A percentile compares a stretch with the other conserved stretches of the same genome.
Conservation (phyloP, 2,888 invertebrate genomes). For the Rugalucina vietnamica region DNA sequence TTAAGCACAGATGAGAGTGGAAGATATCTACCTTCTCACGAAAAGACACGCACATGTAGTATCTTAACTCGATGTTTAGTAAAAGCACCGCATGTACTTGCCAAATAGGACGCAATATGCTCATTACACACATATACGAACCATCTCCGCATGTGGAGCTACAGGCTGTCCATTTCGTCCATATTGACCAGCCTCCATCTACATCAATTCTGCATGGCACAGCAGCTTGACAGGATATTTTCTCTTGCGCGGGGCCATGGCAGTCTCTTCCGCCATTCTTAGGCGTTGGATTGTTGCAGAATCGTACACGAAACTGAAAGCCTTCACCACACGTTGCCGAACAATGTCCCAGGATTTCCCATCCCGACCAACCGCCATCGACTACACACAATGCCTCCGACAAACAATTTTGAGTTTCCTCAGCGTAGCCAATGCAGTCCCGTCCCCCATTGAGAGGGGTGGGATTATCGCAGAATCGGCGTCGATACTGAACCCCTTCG, state of each 20-base stretch:
- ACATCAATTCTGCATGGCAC: conserved; percentile 35
- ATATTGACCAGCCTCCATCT: not conserved
- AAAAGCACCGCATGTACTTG: no score
- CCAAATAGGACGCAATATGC: no score
- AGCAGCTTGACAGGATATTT: conserved; percentile 32
- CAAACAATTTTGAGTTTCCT: conserved; percentile 41
- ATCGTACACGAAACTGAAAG: conserved; percentile 37
- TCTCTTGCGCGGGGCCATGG: conserved; percentile 40
- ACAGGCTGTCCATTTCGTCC: not conserved
- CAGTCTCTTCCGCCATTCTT: conserved; percentile 38
- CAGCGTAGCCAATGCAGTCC: conserved; percentile 22
- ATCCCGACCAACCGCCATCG: conserved; percentile 38
- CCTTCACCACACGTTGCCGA: conserved; percentile 46
- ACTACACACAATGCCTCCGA: conserved; percentile 27
- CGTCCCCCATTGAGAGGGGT: conserved; percentile 36
- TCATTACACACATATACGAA: not conserved
- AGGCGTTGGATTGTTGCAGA: conserved; percentile 50
- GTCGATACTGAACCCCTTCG: conserved; percentile 1
- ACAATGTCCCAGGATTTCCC: conserved; percentile 33
- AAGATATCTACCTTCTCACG: no score
- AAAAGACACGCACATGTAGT: no score
- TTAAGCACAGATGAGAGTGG: no score
- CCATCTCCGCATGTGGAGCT: not conserved
- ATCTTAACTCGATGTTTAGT: no score
- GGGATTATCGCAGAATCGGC: conserved; percentile 47